phyloP scores from a whole-genome alignment of 2,113 vertebrate species.

The Caranx melampygus region DNA sequence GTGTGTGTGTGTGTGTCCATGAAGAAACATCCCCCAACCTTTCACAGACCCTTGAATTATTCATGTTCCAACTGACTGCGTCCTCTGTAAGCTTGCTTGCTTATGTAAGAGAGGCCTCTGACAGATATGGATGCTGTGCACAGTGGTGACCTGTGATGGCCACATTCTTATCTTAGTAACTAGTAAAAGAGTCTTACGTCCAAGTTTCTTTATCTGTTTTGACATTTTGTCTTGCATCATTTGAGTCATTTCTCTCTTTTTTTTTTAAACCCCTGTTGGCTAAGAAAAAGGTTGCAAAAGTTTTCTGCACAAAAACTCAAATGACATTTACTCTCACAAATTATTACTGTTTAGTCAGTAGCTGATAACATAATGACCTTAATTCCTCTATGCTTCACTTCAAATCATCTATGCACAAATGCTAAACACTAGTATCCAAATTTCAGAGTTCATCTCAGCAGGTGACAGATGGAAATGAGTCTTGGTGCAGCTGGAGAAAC shows the following conservation, averaged over 20 bases:
- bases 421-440: neutral
- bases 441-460: neutral
- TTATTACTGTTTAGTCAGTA: neutral
- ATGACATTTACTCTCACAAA: neutral
- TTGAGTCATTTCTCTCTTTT: neutral
- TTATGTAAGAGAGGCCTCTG: conserved; percentile 26
- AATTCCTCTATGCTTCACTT: neutral
- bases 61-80: conserved; percentile 66
- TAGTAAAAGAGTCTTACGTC: neutral
- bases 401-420: neutral
- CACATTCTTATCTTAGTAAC: conserved; percentile 12
- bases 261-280: neutral
- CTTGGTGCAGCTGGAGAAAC: conserved; percentile 35
- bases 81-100: conserved; percentile 52
- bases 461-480: conserved; percentile 6
- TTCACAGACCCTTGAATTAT: conserved; percentile 69
- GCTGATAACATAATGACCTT: neutral
- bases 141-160: neutral
- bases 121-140: conserved; percentile 30
- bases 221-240: conserved; percentile 1
- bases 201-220: conserved; percentile 12
- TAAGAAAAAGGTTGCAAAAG: neutral
- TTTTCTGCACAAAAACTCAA: neutral
- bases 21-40: conserved; percentile 24
- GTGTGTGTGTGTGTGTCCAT: neutral